Conservation (phyloP, 2,113 vertebrate genomes). For the human region GRCh38 chr16:68914501-68915000, state of each 20-base stretch:
- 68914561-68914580: not conserved
- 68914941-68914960: not conserved
- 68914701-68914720: not conserved
- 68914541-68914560: not conserved
- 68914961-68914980: no score
- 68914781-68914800: not conserved
- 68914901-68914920: not conserved
- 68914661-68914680: not conserved
- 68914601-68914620: not conserved
- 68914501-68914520: not conserved
- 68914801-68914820: not conserved
- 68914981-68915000: no score
- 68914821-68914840: not conserved
- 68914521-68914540: not conserved
- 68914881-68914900: not conserved
- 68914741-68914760: not conserved
- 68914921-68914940: constrained; percentile 31
- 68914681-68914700: not conserved
- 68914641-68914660: not conserved
- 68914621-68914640: not conserved
- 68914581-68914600: not conserved
- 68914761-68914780: not conserved
- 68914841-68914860: not conserved
- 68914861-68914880: not conserved
- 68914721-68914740: not conserved